Percentiles rank a stretch among this genome's conserved stretches.
phyloP scores from a whole-genome alignment of 1,140 invertebrate genomes.

The Agrilus planipennis region DNA sequence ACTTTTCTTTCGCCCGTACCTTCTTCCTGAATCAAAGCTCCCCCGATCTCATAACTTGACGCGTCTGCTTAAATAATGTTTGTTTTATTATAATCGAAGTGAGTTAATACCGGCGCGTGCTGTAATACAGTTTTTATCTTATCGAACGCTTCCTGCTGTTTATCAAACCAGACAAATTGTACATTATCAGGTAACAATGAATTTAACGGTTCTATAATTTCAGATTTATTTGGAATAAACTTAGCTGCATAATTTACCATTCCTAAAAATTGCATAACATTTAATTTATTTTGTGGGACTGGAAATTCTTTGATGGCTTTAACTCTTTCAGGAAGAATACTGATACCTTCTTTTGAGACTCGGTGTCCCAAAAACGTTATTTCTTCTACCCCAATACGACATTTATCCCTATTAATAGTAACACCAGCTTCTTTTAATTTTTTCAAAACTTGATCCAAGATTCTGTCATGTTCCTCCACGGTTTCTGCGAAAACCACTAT shows the following conservation, averaged over 20 bases:
- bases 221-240: constrained; percentile 17
- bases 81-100: constrained; percentile 7
- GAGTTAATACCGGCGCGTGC: constrained; percentile 13
- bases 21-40: too few species aligned
- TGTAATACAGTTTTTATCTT: constrained; percentile 11
- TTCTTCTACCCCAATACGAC: constrained; percentile 11
- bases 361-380: constrained; percentile 25
- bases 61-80: constrained; percentile 10
- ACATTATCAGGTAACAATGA: constrained; percentile 13
- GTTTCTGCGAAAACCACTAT: constrained; percentile 19
- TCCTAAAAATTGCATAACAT: constrained; percentile 9
- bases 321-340: constrained; percentile 23
- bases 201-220: constrained; percentile 18
- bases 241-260: constrained; percentile 18
- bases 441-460: constrained; percentile 16
- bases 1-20: too few species aligned
- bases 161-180: constrained; percentile 10
- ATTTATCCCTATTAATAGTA: constrained; percentile 23
- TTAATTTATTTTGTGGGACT: constrained; percentile 14
- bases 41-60: too few species aligned
- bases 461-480: constrained; percentile 19
- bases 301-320: constrained; percentile 16
- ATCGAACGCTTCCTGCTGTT: constrained; percentile 12
- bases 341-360: constrained; percentile 20
- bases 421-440: constrained; percentile 19